Percentiles rank a stretch among this genome's conserved stretches.
Conservation (phyloP, 2,888 invertebrate genomes). For the Cheilosia scutellata region DNA sequence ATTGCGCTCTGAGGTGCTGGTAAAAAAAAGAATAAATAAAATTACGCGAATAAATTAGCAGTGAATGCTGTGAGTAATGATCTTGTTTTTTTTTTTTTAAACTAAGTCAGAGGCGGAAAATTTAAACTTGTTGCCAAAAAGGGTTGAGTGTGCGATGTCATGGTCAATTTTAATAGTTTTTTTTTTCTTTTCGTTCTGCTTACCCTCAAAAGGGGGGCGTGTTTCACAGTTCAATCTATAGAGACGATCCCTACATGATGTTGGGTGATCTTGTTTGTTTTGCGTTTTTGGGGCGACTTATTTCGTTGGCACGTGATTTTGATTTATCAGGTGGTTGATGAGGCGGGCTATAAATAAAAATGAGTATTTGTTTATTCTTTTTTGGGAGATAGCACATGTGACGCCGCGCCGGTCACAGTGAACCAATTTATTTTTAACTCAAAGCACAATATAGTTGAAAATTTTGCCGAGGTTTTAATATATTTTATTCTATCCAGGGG, state of each 20-base stretch:
- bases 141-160: constrained; percentile 52
- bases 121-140: constrained; percentile 39
- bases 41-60: constrained; percentile 31
- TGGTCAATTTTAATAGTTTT: constrained; percentile 34
- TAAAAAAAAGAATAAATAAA: constrained; percentile 1
- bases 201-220: constrained; percentile 46
- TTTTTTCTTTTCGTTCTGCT: constrained; percentile 10
- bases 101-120: not conserved
- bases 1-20: not conserved
- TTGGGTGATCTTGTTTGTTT: constrained; percentile 9
- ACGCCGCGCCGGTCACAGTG: constrained; percentile 12
- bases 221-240: constrained; percentile 24
- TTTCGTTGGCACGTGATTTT: constrained; percentile 65
- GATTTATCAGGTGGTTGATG: constrained; percentile 70
- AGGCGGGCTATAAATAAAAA: constrained; percentile 58
- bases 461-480: constrained; percentile 9
- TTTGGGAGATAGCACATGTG: constrained; percentile 5
- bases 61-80: constrained; percentile 28
- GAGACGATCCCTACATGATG: constrained; percentile 3
- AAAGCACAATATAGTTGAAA: constrained; percentile 11
- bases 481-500: not conserved
- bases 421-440: constrained; percentile 25
- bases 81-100: constrained; percentile 26
- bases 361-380: constrained; percentile 36
- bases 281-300: constrained; percentile 3